phyloP scores from a whole-genome alignment of 2,113 vertebrate genomes.

The Leptobrachium ailaonicum region DNA sequence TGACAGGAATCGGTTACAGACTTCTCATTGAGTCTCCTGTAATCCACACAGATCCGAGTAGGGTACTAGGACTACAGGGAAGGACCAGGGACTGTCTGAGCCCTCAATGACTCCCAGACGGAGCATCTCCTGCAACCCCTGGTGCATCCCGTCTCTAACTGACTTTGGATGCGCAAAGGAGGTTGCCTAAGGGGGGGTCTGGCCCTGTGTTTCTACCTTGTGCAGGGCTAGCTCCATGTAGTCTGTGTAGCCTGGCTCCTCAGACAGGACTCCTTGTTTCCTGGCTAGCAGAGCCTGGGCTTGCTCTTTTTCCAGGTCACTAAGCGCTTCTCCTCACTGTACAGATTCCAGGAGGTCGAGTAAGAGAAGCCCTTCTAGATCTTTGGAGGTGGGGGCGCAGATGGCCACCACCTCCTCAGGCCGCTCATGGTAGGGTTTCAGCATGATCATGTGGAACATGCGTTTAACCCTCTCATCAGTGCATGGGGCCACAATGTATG shows the following conservation, averaged over 20 bases:
- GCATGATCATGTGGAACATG: too few species aligned
- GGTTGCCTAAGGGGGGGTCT: neutral
- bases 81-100: neutral
- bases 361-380: neutral
- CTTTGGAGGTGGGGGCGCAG: neutral
- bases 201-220: neutral
- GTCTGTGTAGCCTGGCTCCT: too few species aligned
- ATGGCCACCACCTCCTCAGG: neutral
- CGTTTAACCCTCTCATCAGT: too few species aligned
- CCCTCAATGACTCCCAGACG: neutral
- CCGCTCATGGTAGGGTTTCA: neutral
- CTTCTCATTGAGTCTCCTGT: neutral
- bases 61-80: too few species aligned
- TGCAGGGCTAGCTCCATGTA: neutral
- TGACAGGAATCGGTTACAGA: neutral
- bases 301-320: too few species aligned
- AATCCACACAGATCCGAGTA: too few species aligned
- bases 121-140: neutral
- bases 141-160: neutral
- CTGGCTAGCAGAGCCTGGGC: too few species aligned
- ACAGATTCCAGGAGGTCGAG: neutral
- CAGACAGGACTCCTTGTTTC: too few species aligned
- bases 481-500: too few species aligned
- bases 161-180: neutral
- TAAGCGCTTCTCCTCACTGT: too few species aligned